Percentiles rank a stretch among this genome's conserved stretches.
Evolutionary conservation across 2,113 vertebrate species (phyloP).

Genomic region (Chitala chitala): DNA sequence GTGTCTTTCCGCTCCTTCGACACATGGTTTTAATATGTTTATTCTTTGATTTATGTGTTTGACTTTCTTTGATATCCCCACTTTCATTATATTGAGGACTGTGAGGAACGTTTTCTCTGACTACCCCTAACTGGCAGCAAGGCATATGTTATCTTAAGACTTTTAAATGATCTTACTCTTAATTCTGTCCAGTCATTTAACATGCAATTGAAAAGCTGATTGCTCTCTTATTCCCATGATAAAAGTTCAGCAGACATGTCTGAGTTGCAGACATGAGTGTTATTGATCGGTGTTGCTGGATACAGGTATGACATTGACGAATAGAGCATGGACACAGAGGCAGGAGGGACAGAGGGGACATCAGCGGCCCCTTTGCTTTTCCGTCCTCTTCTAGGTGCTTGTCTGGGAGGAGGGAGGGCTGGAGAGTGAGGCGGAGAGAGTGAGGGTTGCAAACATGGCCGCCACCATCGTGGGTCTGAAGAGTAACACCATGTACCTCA

Average conservation of each 20-base stretch:
- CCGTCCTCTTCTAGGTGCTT: conserved; percentile 62
- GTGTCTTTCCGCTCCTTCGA: too few relatives aligned
- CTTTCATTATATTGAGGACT: too few relatives aligned
- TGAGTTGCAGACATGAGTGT: not conserved
- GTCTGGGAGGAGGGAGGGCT: conserved; percentile 74
- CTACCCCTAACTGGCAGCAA: too few relatives aligned
- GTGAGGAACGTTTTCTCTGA: too few relatives aligned
- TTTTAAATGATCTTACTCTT: too few relatives aligned
- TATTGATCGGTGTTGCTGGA: not conserved
- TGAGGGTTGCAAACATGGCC: conserved; percentile 65
- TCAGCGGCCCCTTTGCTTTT: not conserved
- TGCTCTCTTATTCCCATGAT: not conserved
- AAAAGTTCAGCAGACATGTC: not conserved
- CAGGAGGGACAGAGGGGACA: not conserved
- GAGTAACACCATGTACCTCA: conserved; percentile 68
- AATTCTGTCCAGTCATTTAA: too few relatives aligned
- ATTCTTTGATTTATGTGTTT: too few relatives aligned
- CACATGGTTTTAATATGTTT: too few relatives aligned
- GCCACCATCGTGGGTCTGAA: conserved; percentile 71
- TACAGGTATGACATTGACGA: not conserved
- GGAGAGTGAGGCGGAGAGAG: conserved; percentile 65
- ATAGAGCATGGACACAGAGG: not conserved
- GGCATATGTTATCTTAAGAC: too few relatives aligned
- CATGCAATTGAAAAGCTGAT: too few relatives aligned
- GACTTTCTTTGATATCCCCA: too few relatives aligned